Evolutionary conservation across 2,888 invertebrate species (phyloP).

Genomic region (Eristalis pertinax): DNA sequence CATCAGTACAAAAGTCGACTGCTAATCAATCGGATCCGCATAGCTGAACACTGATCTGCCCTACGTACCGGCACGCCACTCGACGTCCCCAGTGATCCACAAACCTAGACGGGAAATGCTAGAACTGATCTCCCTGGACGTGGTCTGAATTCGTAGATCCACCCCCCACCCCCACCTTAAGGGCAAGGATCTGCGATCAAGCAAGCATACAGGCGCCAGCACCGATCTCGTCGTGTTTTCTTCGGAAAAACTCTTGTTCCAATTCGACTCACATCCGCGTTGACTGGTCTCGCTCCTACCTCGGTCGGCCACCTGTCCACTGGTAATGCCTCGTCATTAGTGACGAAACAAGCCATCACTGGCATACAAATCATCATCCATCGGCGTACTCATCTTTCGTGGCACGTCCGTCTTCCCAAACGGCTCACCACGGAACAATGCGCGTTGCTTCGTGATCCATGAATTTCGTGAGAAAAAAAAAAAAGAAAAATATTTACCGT

Average conservation of each 20-base stretch:
- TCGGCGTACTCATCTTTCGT: neutral
- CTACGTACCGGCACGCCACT: neutral
- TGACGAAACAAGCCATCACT: neutral
- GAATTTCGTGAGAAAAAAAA: neutral
- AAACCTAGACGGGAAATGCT: neutral
- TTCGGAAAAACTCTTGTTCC: neutral
- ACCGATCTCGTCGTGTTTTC: neutral
- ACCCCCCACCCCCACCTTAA: neutral
- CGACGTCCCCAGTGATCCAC: neutral
- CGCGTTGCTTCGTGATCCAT: neutral
- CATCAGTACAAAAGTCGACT: neutral
- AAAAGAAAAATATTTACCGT: constrained; percentile 29
- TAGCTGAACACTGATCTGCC: neutral
- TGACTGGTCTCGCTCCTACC: neutral
- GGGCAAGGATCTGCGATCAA: neutral
- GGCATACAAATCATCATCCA: neutral
- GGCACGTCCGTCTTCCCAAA: neutral
- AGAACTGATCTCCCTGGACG: neutral
- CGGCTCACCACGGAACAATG: constrained; percentile 9
- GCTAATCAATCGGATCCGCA: neutral
- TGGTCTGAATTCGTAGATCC: neutral
- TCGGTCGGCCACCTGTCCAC: neutral
- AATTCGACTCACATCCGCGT: neutral
- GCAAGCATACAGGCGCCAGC: neutral
- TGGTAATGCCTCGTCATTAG: neutral